Base-by-base conservation (phyloP, 1,140 invertebrate genomes). In the Drosophila prosaltans region DNA sequence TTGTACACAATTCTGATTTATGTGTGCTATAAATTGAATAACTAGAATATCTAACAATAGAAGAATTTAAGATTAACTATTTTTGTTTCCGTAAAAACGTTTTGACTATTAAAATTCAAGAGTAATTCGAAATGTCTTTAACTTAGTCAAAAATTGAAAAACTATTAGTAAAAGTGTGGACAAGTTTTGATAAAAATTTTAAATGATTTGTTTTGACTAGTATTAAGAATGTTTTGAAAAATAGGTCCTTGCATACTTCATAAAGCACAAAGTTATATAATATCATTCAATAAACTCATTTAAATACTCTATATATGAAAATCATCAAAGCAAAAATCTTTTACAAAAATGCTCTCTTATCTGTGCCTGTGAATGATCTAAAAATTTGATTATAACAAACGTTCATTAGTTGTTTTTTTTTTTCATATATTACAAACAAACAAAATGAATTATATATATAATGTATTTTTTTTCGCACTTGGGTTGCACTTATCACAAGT, bases 391-490 rank as follows among this genome's bases (percentile, higher is more conserved):
- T 11, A 48, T 48, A 8, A n/a, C n/a, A 43, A 2, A 43, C 41
- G 10, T 3, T 51, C 1, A 26, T 32, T 24, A 8, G 7, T 28
- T 43, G 45, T 32, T 63, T 36, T 36, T 36, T 36, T 36, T 1
- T 36, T 30, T 30, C 4, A 30, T 36, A 36, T 58, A 16, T 63
- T 59, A 26, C 10, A 36, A 60, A 76, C 61, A 70, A 45, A 24
- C 54, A 39, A 60, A 55, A 39, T 48, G 73, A 69, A 72, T 65
- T 69, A 36, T 24, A 45, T 55, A 39, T 63, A 68, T 82, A 59
- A 40, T 68, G 59, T 65, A 64, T 64, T 55, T 67, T 58, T 72
- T 81, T 68, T 86, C 82, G 65, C 81, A 86, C 82, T 58, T 86
- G 62, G 61, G 41, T 65, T 76, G 72, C 72, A 64, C 59, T 68